Conservation (phyloP, 2,888 invertebrate species). For the Pristionchus exspectatus region DNA sequence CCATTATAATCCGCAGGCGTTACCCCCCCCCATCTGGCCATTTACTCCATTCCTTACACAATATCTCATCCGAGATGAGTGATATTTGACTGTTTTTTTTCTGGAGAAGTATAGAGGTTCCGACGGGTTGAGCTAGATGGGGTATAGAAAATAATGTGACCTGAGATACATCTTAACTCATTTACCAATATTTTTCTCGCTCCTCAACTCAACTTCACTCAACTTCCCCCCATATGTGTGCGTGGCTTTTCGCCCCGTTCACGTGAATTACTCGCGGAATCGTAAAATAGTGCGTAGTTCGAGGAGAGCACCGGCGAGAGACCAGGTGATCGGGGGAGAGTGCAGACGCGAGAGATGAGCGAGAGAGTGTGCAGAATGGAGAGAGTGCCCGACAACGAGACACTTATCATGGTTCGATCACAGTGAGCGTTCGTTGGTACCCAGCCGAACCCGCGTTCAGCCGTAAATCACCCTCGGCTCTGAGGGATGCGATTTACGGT, state of each 20-base stretch:
- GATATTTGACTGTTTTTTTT: background rate
- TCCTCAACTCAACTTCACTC: background rate
- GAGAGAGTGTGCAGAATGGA: background rate
- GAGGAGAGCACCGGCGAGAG: background rate
- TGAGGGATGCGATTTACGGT: background rate
- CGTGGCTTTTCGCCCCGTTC: constrained; percentile 37
- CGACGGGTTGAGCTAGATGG: background rate
- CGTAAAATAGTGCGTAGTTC: background rate
- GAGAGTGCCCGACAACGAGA: background rate
- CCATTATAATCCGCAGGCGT: too few relatives aligned
- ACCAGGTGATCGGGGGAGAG: background rate
- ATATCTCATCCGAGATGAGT: background rate
- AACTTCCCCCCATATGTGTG: constrained; percentile 3
- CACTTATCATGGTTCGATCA: constrained; percentile 41
- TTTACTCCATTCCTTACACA: too few relatives aligned
- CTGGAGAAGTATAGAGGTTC: background rate
- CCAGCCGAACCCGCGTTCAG: background rate
- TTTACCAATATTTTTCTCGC: background rate
- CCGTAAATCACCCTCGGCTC: constrained; percentile 24
- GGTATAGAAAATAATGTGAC: background rate
- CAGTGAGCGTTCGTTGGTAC: constrained; percentile 40
- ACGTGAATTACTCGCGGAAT: constrained; percentile 15
- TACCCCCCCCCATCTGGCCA: too few relatives aligned
- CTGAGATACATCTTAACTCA: background rate
- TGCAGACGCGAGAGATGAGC: background rate